A percentile compares a stretch with the other conserved stretches of the same genome.
phyloP scores from a whole-genome alignment of 2,888 invertebrate genomes.

The Leptopilina myrica region DNA sequence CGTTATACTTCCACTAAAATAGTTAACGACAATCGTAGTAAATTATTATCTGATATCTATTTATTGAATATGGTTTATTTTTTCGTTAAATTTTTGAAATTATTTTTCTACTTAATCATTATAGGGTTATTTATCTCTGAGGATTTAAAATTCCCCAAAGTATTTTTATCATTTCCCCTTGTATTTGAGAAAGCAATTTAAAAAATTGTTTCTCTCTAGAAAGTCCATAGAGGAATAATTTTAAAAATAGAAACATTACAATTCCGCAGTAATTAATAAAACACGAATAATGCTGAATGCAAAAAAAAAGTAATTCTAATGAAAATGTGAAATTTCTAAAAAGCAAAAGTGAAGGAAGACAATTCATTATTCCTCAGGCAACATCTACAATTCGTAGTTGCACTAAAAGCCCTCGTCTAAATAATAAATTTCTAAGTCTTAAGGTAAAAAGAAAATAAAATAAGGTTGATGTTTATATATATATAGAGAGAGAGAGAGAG shows the following conservation, averaged over 20 bases:
- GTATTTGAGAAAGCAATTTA: too few species aligned
- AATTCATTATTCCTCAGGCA: slow-evolving; percentile 24
- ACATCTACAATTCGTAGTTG: slow-evolving; percentile 28
- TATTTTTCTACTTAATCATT: too few species aligned
- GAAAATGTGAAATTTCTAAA: slow-evolving; percentile 20
- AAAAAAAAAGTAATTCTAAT: slow-evolving; percentile 16
- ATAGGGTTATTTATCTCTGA: too few species aligned
- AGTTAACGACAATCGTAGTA: too few species aligned
- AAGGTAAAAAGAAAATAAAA: slow-evolving; percentile 5
- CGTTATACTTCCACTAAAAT: too few species aligned
- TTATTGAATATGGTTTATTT: too few species aligned
- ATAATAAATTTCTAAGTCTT: slow-evolving; percentile 25
- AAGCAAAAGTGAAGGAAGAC: slow-evolving; percentile 24
- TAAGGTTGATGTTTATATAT: neutral
- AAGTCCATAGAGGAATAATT: neutral
- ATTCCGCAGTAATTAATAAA: slow-evolving; percentile 37
- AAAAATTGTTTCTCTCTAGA: too few species aligned
- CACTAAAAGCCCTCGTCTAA: slow-evolving; percentile 33
- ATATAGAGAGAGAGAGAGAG: neutral
- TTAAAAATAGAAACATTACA: neutral
- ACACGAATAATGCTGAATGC: neutral
- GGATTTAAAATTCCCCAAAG: too few species aligned
- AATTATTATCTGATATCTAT: too few species aligned
- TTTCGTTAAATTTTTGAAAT: too few species aligned
- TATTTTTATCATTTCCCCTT: too few species aligned